Evolutionary conservation across 2,797 vertebrate species (phyloP).

Genomic region (Lepilemur septentrionalis): DNA sequence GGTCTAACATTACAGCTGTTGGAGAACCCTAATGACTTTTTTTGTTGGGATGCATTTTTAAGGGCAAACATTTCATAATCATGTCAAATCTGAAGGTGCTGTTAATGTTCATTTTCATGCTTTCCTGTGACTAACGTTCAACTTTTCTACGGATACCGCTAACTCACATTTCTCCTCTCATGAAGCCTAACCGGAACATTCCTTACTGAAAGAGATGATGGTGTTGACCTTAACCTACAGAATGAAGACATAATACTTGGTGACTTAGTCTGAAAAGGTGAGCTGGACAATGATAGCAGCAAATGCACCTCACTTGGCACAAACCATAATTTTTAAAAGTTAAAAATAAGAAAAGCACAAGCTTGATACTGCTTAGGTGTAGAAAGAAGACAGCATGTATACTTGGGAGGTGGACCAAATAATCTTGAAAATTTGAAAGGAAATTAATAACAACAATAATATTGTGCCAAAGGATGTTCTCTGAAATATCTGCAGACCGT

Average conservation of each 20-base stretch:
- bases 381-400: conserved; percentile 70
- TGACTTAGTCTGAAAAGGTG: conserved; percentile 67
- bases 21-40: background rate
- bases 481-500: conserved; percentile 78
- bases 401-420: conserved; percentile 68
- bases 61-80: background rate
- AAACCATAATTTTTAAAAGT: conserved; percentile 50
- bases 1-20: background rate
- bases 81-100: background rate
- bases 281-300: conserved; percentile 52
- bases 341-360: conserved; percentile 72
- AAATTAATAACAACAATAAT: conserved; percentile 57
- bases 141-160: background rate
- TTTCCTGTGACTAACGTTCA: background rate
- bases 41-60: background rate
- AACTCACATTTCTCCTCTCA: background rate
- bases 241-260: conserved; percentile 60
- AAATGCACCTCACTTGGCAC: conserved; percentile 45
- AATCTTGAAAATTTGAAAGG: conserved; percentile 76
- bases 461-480: background rate
- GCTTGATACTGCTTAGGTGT: conserved; percentile 56
- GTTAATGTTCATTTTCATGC: background rate
- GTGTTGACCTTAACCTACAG: conserved; percentile 72
- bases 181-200: conserved; percentile 54
- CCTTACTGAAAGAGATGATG: conserved; percentile 39